These are phyloP conservation scores for Oxyura jamaicensis DNA, from an alignment of 2,113 vertebrate species.

Conservation along the genomic window DNA sequence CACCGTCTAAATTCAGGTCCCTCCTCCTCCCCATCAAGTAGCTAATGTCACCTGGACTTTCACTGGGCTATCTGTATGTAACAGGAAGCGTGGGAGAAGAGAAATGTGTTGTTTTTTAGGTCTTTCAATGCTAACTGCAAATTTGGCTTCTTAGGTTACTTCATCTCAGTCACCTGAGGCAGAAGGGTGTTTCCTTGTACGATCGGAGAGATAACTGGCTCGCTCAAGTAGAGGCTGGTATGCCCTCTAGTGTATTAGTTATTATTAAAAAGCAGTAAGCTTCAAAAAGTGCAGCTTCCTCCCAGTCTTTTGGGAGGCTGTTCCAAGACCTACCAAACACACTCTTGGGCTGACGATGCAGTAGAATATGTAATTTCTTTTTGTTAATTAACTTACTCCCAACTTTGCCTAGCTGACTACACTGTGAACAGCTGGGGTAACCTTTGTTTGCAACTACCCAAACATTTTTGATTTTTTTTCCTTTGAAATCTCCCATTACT, in stretches of 20 bases:
- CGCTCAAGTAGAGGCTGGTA: not conserved
- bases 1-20: rapidly evolving
- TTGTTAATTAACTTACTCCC: not conserved
- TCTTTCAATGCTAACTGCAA: not conserved
- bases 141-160: not conserved
- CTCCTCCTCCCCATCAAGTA: not conserved
- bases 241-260: conserved; percentile 38
- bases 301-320: not conserved
- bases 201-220: not conserved
- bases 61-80: not conserved
- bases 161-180: not conserved
- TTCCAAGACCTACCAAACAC: not conserved
- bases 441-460: not conserved
- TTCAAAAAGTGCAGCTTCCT: not conserved
- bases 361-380: not conserved
- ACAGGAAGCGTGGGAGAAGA: not conserved
- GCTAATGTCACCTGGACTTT: not conserved
- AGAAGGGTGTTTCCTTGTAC: not conserved
- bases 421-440: not conserved
- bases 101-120: not conserved
- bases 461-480: not conserved
- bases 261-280: not conserved
- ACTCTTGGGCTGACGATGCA: not conserved
- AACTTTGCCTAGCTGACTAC: not conserved
- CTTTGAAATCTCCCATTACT: not conserved